Percentiles rank a stretch among this genome's conserved stretches.
These are phyloP conservation scores for Scophthalmus maximus DNA, from an alignment of 2,113 vertebrate genomes.

Conservation along the genomic window DNA sequence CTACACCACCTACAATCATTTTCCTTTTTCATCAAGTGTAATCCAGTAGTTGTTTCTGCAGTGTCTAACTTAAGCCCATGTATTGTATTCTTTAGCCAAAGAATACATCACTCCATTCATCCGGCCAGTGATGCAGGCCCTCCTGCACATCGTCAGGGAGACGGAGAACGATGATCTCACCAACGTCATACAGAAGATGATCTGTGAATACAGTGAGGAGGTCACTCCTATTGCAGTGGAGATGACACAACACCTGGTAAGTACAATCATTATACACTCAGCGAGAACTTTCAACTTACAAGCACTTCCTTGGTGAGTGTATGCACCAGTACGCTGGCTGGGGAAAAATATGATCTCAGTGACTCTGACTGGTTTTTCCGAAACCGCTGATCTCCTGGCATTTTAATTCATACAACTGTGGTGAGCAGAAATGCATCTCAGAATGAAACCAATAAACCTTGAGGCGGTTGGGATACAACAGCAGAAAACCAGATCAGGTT, in stretches of 20 bases:
- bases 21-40: not conserved
- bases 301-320: no score
- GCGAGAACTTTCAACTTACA: not conserved
- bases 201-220: conserved; percentile 99
- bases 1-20: not conserved
- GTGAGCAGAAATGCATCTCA: not conserved
- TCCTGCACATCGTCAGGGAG: conserved; percentile 98
- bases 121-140: conserved; percentile 97
- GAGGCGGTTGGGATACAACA: not conserved
- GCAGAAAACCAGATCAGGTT: not conserved
- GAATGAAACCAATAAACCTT: not conserved
- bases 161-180: conserved; percentile 99
- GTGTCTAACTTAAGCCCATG: not conserved
- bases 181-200: conserved; percentile 99
- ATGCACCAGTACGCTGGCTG: no score
- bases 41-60: not conserved
- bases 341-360: not conserved
- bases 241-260: conserved; percentile 99
- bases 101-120: conserved; percentile 98
- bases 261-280: conserved; percentile 32
- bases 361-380: not conserved
- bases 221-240: conserved; percentile 99
- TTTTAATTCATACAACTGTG: not conserved
- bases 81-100: conserved; percentile 85
- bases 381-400: not conserved